phyloP scores from a whole-genome alignment of 2,888 invertebrate species.

The Cetonia aurata region DNA sequence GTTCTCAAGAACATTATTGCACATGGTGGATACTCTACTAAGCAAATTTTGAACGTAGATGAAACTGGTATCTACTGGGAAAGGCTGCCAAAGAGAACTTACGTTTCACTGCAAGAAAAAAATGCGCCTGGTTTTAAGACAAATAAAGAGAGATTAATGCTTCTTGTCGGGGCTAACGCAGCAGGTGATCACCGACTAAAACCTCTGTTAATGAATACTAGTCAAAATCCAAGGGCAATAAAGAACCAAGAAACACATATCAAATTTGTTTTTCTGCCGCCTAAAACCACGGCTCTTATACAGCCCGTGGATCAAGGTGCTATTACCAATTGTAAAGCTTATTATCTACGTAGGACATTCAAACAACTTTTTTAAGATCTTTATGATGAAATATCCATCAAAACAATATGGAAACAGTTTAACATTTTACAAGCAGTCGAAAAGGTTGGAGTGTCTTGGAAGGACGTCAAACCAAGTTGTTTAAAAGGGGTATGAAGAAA shows the following conservation, averaged over 20 bases:
- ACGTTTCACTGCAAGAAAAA: slow-evolving; percentile 9
- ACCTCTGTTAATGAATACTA: slow-evolving; percentile 4
- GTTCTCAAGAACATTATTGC: background rate
- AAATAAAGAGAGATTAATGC: slow-evolving; percentile 18
- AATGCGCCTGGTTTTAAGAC: background rate
- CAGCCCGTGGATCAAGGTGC: slow-evolving; percentile 24
- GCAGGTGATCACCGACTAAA: slow-evolving; percentile 23
- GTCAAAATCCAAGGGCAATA: slow-evolving; percentile 22
- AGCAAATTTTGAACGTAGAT: slow-evolving; percentile 29
- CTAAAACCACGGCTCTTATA: slow-evolving; percentile 16
- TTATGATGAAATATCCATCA: background rate
- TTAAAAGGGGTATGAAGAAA: no score
- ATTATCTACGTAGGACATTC: slow-evolving; percentile 22
- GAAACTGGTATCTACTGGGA: slow-evolving; percentile 21
- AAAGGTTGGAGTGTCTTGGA: slow-evolving; percentile 24
- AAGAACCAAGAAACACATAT: slow-evolving; percentile 6
- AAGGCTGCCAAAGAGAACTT: slow-evolving; percentile 9
- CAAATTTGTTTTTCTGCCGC: slow-evolving; percentile 7
- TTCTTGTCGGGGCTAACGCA: slow-evolving; percentile 25
- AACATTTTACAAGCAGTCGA: slow-evolving; percentile 35
- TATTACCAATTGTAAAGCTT: slow-evolving; percentile 3
- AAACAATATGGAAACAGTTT: slow-evolving; percentile 21
- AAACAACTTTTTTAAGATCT: slow-evolving; percentile 24
- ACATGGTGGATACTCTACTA: no score
- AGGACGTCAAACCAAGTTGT: slow-evolving; percentile 19